A percentile compares a stretch with the other conserved stretches of the same genome.
Conservation (phyloP, 2,113 vertebrate species). For the Mandrillus leucophaeus region DNA sequence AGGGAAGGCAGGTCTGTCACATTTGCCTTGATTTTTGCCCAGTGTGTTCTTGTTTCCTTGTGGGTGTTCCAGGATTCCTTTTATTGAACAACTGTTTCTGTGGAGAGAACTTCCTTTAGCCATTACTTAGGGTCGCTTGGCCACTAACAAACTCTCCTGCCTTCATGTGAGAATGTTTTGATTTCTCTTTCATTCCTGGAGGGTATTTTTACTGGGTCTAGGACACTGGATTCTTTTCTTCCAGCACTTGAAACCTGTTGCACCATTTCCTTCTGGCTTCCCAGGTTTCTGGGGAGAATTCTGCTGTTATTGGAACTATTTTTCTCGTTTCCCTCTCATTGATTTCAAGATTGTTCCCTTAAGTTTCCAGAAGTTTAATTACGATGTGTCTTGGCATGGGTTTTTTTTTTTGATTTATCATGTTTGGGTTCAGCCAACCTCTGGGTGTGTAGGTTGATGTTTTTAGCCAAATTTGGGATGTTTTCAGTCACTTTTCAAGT, state of each 20-base stretch:
- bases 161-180: not conserved
- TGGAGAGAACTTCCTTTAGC: not conserved
- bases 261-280: not conserved
- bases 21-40: too few species aligned
- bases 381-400: not conserved
- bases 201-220: not conserved
- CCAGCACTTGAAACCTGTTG: not conserved
- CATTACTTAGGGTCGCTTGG: not conserved
- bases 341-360: not conserved
- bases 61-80: too few species aligned
- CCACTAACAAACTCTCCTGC: not conserved
- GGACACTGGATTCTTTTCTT: not conserved
- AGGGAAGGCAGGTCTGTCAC: too few species aligned
- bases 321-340: not conserved
- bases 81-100: not conserved
- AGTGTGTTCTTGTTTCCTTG: too few species aligned
- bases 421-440: not conserved
- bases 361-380: not conserved
- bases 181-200: not conserved
- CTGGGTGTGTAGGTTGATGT: not conserved
- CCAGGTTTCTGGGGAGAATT: not conserved
- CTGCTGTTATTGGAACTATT: not conserved
- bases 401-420: not conserved
- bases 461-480: not conserved
- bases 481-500: not conserved